Conservation (phyloP, 2,888 invertebrate genomes). For the Mesorhabditis belari region DNA sequence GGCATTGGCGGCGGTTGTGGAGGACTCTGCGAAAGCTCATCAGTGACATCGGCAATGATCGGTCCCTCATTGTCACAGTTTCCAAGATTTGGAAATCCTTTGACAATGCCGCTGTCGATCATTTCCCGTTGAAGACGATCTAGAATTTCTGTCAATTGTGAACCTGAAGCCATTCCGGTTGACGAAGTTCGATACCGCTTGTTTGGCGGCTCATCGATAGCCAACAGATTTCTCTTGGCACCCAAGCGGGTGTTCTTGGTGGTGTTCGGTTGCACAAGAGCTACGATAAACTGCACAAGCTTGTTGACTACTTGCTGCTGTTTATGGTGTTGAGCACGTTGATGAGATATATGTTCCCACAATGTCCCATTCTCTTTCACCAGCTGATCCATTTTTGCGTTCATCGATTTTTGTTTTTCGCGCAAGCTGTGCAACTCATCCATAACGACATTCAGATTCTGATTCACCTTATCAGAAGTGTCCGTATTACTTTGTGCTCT, state of each 20-base stretch:
- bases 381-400: constrained; percentile 36
- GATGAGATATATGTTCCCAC: constrained; percentile 56
- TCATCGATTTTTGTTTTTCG: constrained; percentile 42
- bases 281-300: constrained; percentile 56
- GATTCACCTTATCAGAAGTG: constrained; percentile 16
- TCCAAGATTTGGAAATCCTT: background rate
- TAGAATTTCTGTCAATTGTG: constrained; percentile 2
- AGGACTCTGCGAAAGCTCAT: constrained; percentile 12
- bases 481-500: constrained; percentile 23
- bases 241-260: constrained; percentile 19
- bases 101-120: no score
- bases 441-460: constrained; percentile 29
- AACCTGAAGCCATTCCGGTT: background rate
- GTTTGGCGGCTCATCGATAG: constrained; percentile 21
- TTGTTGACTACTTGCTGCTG: constrained; percentile 56
- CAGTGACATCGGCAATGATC: constrained; percentile 45
- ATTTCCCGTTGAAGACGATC: constrained; percentile 12
- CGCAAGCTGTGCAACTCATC: constrained; percentile 37
- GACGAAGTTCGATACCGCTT: constrained; percentile 11
- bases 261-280: constrained; percentile 51
- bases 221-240: constrained; percentile 18
- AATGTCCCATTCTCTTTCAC: constrained; percentile 56
- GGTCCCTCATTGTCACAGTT: constrained; percentile 29
- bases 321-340: constrained; percentile 56
- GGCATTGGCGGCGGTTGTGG: background rate